A percentile compares a stretch with the other conserved stretches of the same genome.
phyloP scores from a whole-genome alignment of 2,113 vertebrate species.

The Eulemur macaco region DNA sequence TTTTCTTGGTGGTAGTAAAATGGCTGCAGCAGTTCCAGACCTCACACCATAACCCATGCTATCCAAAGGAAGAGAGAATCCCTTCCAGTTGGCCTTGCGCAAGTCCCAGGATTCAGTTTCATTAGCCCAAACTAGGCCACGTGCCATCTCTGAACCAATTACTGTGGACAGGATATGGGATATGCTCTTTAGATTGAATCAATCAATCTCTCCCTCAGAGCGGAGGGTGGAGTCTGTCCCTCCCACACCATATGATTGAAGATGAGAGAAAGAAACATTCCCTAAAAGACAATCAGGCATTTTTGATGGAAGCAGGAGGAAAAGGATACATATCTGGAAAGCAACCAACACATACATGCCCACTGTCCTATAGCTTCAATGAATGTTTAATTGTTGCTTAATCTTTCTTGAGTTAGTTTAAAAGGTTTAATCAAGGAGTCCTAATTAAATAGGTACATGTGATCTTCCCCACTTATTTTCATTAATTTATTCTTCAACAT shows the following conservation, averaged over 20 bases:
- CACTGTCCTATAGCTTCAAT: neutral
- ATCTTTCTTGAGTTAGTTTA: constrained; percentile 31
- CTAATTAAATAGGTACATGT: neutral
- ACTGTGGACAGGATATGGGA: neutral
- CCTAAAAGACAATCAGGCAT: neutral
- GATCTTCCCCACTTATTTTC: neutral
- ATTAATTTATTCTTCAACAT: neutral
- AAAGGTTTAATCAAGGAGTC: neutral
- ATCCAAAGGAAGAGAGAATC: neutral
- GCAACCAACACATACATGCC: neutral
- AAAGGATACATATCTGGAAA: neutral
- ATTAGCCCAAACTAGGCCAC: neutral
- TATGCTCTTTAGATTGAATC: neutral
- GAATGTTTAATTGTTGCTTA: neutral
- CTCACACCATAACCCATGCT: neutral
- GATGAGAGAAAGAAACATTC: neutral
- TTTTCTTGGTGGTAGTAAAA: neutral
- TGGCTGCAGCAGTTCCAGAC: neutral
- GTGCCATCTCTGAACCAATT: neutral
- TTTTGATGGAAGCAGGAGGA: neutral
- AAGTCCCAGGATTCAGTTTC: neutral
- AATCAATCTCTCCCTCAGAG: neutral
- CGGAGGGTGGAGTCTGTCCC: neutral
- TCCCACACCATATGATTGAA: neutral
- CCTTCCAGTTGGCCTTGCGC: neutral